phyloP scores from a whole-genome alignment of 2,113 vertebrate genomes.

The Herpetotheres cachinnans region DNA sequence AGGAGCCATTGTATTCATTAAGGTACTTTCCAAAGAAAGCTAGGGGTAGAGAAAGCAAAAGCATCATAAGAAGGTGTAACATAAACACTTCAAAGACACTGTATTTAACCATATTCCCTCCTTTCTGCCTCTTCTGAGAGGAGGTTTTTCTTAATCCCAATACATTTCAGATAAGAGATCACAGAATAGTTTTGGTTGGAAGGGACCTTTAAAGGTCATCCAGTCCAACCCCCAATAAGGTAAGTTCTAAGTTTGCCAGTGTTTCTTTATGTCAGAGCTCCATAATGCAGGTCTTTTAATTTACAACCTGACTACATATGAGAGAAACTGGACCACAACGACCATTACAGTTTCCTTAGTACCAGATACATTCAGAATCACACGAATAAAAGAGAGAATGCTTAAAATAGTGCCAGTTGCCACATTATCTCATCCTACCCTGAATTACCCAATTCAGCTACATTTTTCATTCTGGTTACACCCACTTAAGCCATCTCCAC shows the following conservation, averaged over 20 bases:
- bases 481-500: background rate
- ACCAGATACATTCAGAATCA: background rate
- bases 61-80: background rate
- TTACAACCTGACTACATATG: background rate
- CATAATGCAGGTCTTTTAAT: background rate
- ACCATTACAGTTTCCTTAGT: background rate
- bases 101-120: background rate
- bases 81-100: background rate
- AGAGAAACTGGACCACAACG: background rate
- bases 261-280: background rate
- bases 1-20: slow-evolving; percentile 96
- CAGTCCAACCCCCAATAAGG: too few relatives aligned
- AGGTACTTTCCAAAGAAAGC: slow-evolving; percentile 98
- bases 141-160: background rate
- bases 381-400: background rate
- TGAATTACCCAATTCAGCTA: background rate
- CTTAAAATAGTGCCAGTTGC: background rate
- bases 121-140: background rate
- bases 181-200: too few relatives aligned
- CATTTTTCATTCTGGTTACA: background rate
- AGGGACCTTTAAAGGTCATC: too few relatives aligned
- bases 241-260: background rate
- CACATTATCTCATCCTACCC: slow-evolving; percentile 20
- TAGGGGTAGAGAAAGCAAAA: slow-evolving; percentile 52
- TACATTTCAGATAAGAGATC: background rate